Conservation (phyloP, 2,888 invertebrate species). For the Diachrysia chrysitis region DNA sequence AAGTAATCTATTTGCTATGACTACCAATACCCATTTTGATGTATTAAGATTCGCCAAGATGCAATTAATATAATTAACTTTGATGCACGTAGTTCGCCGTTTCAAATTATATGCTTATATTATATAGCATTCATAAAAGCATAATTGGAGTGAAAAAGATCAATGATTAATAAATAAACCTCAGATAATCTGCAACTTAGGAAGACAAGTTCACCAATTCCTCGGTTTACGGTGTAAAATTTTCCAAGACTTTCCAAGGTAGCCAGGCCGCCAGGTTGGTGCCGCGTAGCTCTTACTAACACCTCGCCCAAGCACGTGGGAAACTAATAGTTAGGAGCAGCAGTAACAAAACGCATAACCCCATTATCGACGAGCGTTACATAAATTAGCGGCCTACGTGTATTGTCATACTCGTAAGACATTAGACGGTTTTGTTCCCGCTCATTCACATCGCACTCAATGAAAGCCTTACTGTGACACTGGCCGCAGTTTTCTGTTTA, state of each 20-base stretch:
- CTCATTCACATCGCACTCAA: conserved; percentile 32
- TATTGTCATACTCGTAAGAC: conserved; percentile 45
- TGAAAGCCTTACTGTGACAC: conserved; percentile 27
- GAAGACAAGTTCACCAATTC: background rate
- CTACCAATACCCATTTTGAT: background rate
- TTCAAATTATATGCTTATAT: too few relatives aligned
- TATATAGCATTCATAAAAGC: too few relatives aligned
- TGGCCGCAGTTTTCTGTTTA: conserved; percentile 20
- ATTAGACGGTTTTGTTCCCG: conserved; percentile 37
- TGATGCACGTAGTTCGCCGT: too few relatives aligned
- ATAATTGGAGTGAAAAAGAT: too few relatives aligned
- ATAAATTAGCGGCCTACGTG: conserved; percentile 62
- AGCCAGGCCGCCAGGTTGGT: conserved; percentile 19
- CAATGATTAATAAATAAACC: too few relatives aligned
- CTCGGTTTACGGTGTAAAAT: background rate
- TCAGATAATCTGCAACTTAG: too few relatives aligned
- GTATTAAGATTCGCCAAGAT: background rate
- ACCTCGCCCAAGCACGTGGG: conserved; percentile 58
- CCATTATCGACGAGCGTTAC: conserved; percentile 63
- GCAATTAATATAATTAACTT: background rate
- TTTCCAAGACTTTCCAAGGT: background rate
- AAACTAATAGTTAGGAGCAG: conserved; percentile 56
- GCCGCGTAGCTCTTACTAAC: conserved; percentile 20
- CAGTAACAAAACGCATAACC: conserved; percentile 61
- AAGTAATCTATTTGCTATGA: conserved; percentile 5